Evolutionary conservation across 2,888 invertebrate species (phyloP).

Genomic region (Drosophila neonasuta): DNA sequence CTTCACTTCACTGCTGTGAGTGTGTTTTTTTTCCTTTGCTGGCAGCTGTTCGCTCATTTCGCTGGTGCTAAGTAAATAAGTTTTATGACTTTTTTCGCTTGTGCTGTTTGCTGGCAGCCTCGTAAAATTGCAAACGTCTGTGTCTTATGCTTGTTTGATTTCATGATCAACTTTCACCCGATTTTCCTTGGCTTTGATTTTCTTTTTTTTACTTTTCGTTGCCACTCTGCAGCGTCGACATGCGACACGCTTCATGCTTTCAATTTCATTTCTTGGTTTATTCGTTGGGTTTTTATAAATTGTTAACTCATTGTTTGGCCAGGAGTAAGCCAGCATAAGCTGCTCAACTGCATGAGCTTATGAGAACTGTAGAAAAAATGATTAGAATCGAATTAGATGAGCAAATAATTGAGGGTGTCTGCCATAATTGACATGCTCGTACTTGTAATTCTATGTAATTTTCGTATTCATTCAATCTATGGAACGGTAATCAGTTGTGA

Average conservation of each 20-base stretch:
- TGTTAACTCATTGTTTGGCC: not conserved
- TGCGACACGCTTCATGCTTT: conserved; percentile 4
- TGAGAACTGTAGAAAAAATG: not conserved
- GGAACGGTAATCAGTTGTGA: not conserved
- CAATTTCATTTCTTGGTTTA: not conserved
- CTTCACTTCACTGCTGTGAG: conserved; percentile 8
- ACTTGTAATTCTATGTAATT: not conserved
- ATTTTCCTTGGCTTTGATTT: conserved; percentile 21
- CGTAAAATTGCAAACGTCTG: conserved; percentile 64
- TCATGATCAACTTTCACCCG: conserved; percentile 39
- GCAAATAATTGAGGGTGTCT: not conserved
- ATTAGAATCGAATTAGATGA: conserved; percentile 1
- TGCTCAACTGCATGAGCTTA: not conserved
- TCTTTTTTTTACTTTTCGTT: not conserved
- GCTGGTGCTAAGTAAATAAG: conserved; percentile 72
- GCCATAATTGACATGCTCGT: not conserved
- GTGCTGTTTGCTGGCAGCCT: conserved; percentile 43
- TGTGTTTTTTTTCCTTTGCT: conserved; percentile 1
- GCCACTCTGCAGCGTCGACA: not conserved
- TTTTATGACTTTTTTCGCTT: conserved; percentile 68
- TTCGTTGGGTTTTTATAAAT: not conserved
- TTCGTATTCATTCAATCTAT: not conserved
- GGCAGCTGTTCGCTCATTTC: conserved; percentile 36
- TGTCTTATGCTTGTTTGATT: conserved; percentile 72
- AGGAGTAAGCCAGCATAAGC: not conserved